Base-by-base conservation (phyloP, 2,888 invertebrate species). In the Clivina fossor region DNA sequence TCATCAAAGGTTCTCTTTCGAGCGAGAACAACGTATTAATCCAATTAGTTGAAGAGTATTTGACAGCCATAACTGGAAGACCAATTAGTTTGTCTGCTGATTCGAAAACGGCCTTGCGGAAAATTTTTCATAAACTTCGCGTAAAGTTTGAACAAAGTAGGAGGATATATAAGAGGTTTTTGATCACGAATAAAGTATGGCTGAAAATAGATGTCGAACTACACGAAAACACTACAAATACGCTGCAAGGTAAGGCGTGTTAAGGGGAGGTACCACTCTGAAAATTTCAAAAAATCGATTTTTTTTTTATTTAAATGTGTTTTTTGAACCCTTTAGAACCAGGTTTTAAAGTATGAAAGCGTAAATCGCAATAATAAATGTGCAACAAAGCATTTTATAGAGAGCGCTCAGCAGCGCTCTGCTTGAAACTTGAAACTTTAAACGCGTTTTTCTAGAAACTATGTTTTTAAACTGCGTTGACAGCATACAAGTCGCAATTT, bases 111-210 rank as follows among this genome's bases (percentile, higher is more conserved):
- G 35, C 32, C 11, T 9, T 41, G 13, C 7, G 22, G 9, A 41
- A 24, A 50, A n/a, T 41, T 15, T 15, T 41, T 18, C n/a, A 19
- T 51, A 57, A 57, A 46, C 9, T 57, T 22, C 51, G 44, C 37
- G 32, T 9, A 28, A 49, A 28, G 50, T 59, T 38, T 40, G 46
- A 51, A 46, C 41, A 59, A 57, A 54, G 40, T 35, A 37, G 40
- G 20, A 43, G 55, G 46, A 54, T 32, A 8, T 13, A 11, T n/a
- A 13, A 32, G 11, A 32, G 32, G 32, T 32, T 11, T 48, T 28
- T 55, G 50, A 18, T 7, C 13, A 50, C 50, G 41, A 58, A 58
- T 40, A 41, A 49, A 56, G 35, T 51, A 16, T 58, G 56, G 58
- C 58, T 58, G 46, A 8, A 22, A 32, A 22, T 56, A 20, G 40